Conservation (phyloP, 1,140 invertebrate genomes). For the Lucilia sericata region DNA sequence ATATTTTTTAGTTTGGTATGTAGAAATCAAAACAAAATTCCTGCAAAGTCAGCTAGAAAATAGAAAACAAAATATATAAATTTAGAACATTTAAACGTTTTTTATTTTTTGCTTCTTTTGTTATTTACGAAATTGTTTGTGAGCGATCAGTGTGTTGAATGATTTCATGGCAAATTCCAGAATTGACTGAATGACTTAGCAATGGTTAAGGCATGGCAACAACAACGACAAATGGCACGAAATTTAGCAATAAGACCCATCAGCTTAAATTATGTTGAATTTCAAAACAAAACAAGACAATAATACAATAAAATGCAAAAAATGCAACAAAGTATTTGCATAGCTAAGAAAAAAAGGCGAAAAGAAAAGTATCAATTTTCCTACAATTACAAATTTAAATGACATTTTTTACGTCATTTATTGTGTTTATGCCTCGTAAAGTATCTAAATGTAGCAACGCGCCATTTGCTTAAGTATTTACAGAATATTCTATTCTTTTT, state of each 20-base stretch:
- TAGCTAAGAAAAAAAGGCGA: too few species aligned
- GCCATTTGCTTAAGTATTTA: neutral
- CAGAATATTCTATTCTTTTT: neutral
- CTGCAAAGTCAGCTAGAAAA: neutral
- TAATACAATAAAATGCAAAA: neutral
- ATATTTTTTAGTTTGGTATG: neutral
- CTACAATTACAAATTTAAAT: neutral
- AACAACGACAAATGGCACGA: neutral
- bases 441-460: too few species aligned
- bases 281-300: neutral
- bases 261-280: neutral
- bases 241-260: neutral
- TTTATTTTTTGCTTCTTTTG: neutral
- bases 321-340: neutral
- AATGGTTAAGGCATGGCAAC: neutral
- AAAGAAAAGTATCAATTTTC: neutral
- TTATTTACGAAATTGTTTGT: neutral
- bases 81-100: neutral
- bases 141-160: neutral
- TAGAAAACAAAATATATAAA: neutral
- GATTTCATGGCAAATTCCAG: neutral
- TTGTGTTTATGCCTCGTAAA: neutral
- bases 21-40: constrained; percentile 2
- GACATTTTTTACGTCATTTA: neutral
- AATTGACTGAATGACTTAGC: neutral